A percentile compares a stretch with the other conserved stretches of the same genome.
Conservation (phyloP, 2,113 vertebrate genomes). For the Saguinus imperator region DNA sequence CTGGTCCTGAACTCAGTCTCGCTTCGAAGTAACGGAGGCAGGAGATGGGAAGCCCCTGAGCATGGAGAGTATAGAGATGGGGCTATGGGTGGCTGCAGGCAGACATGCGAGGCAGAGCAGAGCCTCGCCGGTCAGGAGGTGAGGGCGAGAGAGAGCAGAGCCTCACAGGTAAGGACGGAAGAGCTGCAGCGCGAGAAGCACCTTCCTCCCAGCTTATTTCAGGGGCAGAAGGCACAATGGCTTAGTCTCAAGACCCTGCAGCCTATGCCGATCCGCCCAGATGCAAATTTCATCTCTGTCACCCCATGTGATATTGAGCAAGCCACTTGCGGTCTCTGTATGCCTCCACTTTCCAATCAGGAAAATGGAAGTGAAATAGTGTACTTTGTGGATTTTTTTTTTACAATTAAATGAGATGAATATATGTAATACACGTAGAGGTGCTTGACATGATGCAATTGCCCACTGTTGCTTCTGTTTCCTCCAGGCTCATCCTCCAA, state of each 20-base stretch:
- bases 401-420: neutral
- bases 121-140: neutral
- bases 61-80: neutral
- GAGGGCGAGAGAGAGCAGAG: neutral
- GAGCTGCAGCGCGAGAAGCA: accelerated
- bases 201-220: neutral
- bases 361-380: neutral
- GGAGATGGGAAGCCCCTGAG: neutral
- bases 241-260: neutral
- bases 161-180: neutral
- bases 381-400: neutral
- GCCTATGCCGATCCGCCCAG: neutral
- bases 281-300: neutral
- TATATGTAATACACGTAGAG: neutral
- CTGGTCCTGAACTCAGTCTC: neutral
- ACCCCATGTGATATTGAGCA: neutral
- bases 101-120: neutral
- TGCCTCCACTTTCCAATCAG: neutral
- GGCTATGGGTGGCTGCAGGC: neutral
- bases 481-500: neutral
- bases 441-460: neutral
- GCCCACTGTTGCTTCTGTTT: neutral
- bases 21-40: neutral
- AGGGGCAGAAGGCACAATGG: neutral
- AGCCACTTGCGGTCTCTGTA: neutral